Base-by-base conservation (phyloP, 2,888 invertebrate species). In the Pandemis cinnamomeana region DNA sequence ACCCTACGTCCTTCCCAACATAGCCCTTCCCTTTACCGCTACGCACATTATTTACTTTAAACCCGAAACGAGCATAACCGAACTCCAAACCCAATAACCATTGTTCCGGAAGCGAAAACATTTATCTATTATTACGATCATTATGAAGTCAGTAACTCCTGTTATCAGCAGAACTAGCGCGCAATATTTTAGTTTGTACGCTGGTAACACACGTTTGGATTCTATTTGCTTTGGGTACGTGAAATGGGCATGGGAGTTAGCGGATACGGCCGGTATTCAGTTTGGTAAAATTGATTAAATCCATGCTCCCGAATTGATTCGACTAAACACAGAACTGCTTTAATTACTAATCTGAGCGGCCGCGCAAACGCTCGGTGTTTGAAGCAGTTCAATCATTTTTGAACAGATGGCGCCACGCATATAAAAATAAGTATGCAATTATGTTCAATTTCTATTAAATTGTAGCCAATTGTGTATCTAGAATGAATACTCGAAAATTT, bases 71-170 rank as follows among this genome's bases (percentile, higher is more conserved):
- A 51, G 36, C 27, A 36, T 36, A 69, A 48, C 55, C 46, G 5
- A 51, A 51, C 42, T 41, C 60, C 48, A 62, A 13, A 11, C 15
- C 53, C 72, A 46, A 66, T n/a, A 10, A 13, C 74, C 53, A 58
- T 74, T 74, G 74, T 74, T 74, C 46, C 66, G 51, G 15, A 20
- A 44, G 44, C 27, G 63, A 66, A 69, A 74, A 71, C 70, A 74
- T 74, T 70, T 67, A 74, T 74, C 74, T 74, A 71, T 71, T 74
- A 71, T 74, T 74, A 61, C 66, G 67, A 74, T 74, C 74, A 74
- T 74, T 74, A 74, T 70, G 66, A 74, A 74, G 70, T 74, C 70
- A 67, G 53, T 62, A 44, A 67, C 71, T 71, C 53, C 7, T 58
- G 72, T 64, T 69, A 72, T 72, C 69, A 48, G 51, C 20, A 13